Percentiles rank a stretch among this genome's conserved stretches.
Evolutionary conservation across 2,113 vertebrate genomes (phyloP).

Genomic region (Actinemys pallida): DNA sequence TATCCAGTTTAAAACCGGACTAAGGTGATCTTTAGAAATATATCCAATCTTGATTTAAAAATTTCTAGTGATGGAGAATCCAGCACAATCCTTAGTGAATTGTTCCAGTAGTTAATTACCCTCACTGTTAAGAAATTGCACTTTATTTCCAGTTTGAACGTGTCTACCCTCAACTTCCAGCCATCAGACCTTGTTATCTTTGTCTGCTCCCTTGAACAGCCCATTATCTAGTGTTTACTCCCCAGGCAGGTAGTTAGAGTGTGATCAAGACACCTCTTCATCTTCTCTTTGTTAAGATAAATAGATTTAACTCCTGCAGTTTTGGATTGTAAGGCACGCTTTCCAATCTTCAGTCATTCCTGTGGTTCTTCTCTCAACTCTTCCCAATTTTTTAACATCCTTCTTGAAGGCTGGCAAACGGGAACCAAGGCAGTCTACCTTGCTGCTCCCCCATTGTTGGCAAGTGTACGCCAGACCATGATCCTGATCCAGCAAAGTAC

Average conservation of each 20-base stretch:
- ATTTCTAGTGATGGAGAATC: not conserved
- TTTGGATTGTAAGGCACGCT: not conserved
- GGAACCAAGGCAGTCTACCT: not conserved
- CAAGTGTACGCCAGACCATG: not conserved
- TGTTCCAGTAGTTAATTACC: not conserved
- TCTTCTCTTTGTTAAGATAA: not conserved
- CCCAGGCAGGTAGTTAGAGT: not conserved
- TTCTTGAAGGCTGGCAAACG: not conserved
- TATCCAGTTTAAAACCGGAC: not conserved
- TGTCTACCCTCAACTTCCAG: not conserved
- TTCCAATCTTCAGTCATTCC: not conserved
- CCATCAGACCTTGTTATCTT: not conserved
- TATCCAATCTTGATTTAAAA: not conserved
- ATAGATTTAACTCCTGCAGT: rapidly evolving
- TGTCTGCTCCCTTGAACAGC: not conserved
- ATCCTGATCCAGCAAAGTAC: not conserved
- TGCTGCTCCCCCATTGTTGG: not conserved
- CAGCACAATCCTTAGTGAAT: not conserved
- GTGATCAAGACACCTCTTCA: not conserved
- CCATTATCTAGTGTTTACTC: not conserved
- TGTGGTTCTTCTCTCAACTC: not conserved
- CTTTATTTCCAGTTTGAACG: not conserved
- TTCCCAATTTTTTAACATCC: not conserved
- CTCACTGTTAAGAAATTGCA: not conserved
- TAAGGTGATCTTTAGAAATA: not conserved